Evolutionary conservation across 2,113 vertebrate genomes (phyloP).

Genomic region (Channa argus): DNA sequence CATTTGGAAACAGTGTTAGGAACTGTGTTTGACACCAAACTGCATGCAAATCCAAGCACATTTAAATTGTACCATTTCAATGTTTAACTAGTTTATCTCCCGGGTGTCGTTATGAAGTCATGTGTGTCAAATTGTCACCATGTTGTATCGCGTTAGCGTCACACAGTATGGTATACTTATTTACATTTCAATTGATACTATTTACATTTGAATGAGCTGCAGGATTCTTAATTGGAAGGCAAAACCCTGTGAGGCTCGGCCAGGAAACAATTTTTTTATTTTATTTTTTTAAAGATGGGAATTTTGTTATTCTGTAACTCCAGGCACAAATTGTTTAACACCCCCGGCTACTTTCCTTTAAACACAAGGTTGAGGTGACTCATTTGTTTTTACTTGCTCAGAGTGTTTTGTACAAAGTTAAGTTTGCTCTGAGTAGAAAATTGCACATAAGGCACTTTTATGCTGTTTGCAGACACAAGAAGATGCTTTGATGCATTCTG

Average conservation of each 20-base stretch:
- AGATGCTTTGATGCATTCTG: too few species aligned
- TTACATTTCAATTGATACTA: not conserved
- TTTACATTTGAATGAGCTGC: not conserved
- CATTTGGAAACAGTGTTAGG: not conserved
- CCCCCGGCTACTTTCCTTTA: conserved; percentile 15
- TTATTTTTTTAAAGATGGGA: not conserved
- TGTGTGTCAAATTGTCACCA: not conserved
- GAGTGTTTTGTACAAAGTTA: conserved; percentile 22
- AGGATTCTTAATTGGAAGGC: not conserved
- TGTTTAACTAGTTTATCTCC: conserved; percentile 26
- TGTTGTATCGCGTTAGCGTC: not conserved
- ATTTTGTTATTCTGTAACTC: not conserved
- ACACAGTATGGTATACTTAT: not conserved
- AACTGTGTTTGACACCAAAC: not conserved
- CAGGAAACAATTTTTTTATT: conserved; percentile 1
- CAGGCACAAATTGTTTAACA: conserved; percentile 12
- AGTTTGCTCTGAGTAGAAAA: conserved; percentile 10
- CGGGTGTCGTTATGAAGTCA: not conserved
- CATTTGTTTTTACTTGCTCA: not conserved
- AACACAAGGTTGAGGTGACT: conserved; percentile 13
- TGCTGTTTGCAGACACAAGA: not conserved
- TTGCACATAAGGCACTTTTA: not conserved
- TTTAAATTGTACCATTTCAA: conserved; percentile 9
- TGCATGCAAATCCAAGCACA: conserved; percentile 31
- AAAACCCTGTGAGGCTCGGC: not conserved